Conservation (phyloP, 2,113 vertebrate species). For the Cyprichromis sp. region DNA sequence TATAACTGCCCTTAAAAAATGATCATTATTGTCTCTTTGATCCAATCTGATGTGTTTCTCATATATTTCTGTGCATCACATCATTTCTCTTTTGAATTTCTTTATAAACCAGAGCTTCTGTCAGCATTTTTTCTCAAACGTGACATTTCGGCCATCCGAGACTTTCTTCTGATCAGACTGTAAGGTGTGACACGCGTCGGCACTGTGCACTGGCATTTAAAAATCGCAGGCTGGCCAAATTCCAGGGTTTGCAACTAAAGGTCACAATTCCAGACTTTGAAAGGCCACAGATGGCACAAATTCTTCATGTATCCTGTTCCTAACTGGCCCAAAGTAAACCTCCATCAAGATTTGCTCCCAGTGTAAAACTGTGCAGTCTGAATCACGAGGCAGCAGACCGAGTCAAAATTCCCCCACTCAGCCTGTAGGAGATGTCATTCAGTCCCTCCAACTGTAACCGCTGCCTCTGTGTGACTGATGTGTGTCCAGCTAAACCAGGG, state of each 20-base stretch:
- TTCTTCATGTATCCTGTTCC: not conserved
- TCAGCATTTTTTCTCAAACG: not conserved
- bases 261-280: constrained; percentile 6
- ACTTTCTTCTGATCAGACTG: not conserved
- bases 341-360: not conserved
- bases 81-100: not conserved
- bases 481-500: not conserved
- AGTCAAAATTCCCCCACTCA: not conserved
- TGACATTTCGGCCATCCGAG: not conserved
- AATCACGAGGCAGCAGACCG: not conserved
- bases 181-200: not conserved
- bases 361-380: not conserved
- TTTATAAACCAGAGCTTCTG: not conserved
- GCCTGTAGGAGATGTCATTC: not conserved
- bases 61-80: not conserved
- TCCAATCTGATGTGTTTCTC: not conserved
- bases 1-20: not conserved
- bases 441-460: not conserved
- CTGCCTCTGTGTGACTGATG: not conserved
- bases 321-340: not conserved
- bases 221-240: not conserved
- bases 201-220: constrained; percentile 34
- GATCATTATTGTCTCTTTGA: not conserved
- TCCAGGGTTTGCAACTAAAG: constrained; percentile 7
- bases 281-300: not conserved